Conservation (phyloP, 2,888 invertebrate genomes). For the Blastobasis adustella region DNA sequence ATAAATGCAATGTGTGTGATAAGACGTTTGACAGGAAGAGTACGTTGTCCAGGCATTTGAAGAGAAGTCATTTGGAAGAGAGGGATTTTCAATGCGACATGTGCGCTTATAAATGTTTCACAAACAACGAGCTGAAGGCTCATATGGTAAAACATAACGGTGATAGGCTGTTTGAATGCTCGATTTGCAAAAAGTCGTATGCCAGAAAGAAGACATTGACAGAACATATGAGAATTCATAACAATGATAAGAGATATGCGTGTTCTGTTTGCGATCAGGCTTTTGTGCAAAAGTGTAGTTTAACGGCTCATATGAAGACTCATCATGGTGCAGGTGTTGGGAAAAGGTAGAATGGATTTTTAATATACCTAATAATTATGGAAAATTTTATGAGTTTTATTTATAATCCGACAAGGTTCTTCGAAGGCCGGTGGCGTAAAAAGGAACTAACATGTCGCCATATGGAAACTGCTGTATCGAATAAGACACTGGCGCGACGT, state of each 20-base stretch:
- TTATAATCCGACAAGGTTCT: no score
- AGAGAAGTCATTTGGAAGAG: conserved; percentile 48
- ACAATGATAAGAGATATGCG: conserved; percentile 26
- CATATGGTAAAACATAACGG: conserved; percentile 27
- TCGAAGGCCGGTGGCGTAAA: no score
- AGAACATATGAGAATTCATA: conserved; percentile 33
- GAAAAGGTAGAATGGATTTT: background rate
- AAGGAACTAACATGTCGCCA: no score
- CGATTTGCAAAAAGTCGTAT: conserved; percentile 42
- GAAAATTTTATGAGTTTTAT: background rate
- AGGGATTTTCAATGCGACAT: conserved; percentile 36
- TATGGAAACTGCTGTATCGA: no score
- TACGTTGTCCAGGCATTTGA: conserved; percentile 47
- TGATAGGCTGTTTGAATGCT: conserved; percentile 48
- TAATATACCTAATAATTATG: background rate
- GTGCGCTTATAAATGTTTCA: conserved; percentile 35
- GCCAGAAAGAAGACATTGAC: conserved; percentile 24
- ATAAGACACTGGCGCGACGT: no score
- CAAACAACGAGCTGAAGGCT: conserved; percentile 19
- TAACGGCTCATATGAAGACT: conserved; percentile 27
- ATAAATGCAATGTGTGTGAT: conserved; percentile 53
- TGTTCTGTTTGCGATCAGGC: conserved; percentile 28
- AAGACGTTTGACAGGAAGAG: conserved; percentile 38
- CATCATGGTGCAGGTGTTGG: conserved; percentile 9
- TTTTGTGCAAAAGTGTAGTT: conserved; percentile 36